Evolutionary conservation across 2,888 invertebrate genomes (phyloP), one percentile per base, ranked within the genome.

Genomic region (Volucella bombylans): DNA sequence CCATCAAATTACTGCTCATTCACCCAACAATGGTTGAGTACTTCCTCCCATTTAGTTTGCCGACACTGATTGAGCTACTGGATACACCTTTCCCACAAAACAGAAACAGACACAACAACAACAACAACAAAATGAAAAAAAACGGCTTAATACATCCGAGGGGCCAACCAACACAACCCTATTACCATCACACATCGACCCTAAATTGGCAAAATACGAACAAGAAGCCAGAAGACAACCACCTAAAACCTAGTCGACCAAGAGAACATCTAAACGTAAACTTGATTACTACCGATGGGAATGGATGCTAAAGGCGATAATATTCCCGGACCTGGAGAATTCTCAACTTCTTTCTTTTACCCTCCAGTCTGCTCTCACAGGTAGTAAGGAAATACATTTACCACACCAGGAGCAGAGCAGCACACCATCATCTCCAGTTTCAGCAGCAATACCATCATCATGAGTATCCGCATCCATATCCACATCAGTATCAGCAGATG

Each of bases 231-330:
- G 59, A 59, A 64, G 39, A 43, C 55, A 59, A 59, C 50, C 39
- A 45, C 6, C 31, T 31, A 31, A 31, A 45, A 77, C 61, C 23
- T 57, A 78, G 62, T 18, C 55, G 52, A 69, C 62, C 72, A 71
- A 55, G 59, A 64, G 67, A 78, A 76, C 72, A 85, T 77, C 85
- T 85, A 77, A 85, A 85, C 80, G 85, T 72, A 85, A 85, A 85
- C 85, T 85, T 85, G 85, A 85, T 85, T 85, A 85, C 85, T 77
- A 85, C 85, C 85, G 85, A 85, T 85, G 85, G 85, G 85, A 85
- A 85, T 85, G 85, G 72, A 81, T 61, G 85, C 85, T 85, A 68
- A 81, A 85, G 85, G 85, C 85, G 85, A 85, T 81, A 81, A 85
- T 85, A 81, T 81, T 81, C 81, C 81, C 72, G 81, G 76, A 72